Evolutionary conservation across 2,888 invertebrate genomes (phyloP).

Genomic region (Drosophila nr. medialis): DNA sequence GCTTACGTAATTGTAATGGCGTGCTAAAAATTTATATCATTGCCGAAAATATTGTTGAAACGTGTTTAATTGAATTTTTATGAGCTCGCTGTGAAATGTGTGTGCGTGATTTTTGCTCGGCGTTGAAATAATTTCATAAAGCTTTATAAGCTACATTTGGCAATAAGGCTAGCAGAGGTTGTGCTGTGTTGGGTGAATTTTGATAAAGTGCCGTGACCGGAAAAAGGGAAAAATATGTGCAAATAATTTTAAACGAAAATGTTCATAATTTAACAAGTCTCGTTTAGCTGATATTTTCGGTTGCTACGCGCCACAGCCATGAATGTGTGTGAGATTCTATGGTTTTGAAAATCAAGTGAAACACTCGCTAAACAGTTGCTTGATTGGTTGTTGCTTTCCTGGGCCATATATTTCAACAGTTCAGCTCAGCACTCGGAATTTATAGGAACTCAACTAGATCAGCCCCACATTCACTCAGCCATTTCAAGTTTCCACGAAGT

Average conservation of each 20-base stretch:
- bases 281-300: conserved; percentile 24
- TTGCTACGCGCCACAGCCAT: not conserved
- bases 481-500: conserved; percentile 13
- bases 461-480: conserved; percentile 9
- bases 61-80: conserved; percentile 81
- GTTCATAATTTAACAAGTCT: conserved; percentile 50
- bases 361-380: conserved; percentile 1
- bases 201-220: conserved; percentile 65
- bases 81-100: conserved; percentile 53
- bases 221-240: conserved; percentile 40
- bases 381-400: not conserved
- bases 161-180: not conserved
- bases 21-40: conserved; percentile 75
- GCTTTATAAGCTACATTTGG: conserved; percentile 61
- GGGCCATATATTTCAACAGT: not conserved
- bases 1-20: conserved; percentile 78
- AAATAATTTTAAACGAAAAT: conserved; percentile 44
- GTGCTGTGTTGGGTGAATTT: conserved; percentile 34
- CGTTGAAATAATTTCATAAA: conserved; percentile 71
- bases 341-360: not conserved
- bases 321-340: conserved; percentile 9
- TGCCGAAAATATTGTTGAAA: conserved; percentile 75
- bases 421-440: not conserved
- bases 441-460: conserved; percentile 7
- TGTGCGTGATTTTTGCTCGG: conserved; percentile 52